Evolutionary conservation across 2,888 invertebrate species (phyloP).

Genomic region (Eurois occulta): DNA sequence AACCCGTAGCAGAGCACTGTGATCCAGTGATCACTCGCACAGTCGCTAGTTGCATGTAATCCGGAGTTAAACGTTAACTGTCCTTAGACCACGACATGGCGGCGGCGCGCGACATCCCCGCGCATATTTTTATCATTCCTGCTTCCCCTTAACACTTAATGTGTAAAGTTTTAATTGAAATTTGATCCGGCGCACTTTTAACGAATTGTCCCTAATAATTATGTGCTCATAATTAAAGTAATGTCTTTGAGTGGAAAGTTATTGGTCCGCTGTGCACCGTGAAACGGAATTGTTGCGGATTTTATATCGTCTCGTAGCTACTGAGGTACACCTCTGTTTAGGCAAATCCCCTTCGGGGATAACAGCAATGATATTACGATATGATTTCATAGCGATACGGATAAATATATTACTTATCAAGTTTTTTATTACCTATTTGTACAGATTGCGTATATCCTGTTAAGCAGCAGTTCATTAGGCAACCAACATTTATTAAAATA

Average conservation of each 20-base stretch:
- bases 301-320: not conserved
- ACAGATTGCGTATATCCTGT: constrained; percentile 23
- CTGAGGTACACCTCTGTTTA: not conserved
- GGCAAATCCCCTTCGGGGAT: not conserved
- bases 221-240: constrained; percentile 63
- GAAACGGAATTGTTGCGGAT: constrained; percentile 13
- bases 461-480: not conserved
- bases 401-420: constrained; percentile 17
- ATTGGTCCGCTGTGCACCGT: constrained; percentile 53
- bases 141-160: constrained; percentile 76
- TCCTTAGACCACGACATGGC: constrained; percentile 59
- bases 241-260: constrained; percentile 58
- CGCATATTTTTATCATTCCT: constrained; percentile 83
- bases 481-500: not conserved
- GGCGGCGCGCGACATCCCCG: constrained; percentile 71
- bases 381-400: constrained; percentile 11
- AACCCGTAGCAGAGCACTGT: constrained; percentile 21
- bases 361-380: not conserved
- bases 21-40: constrained; percentile 9
- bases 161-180: constrained; percentile 87
- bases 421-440: constrained; percentile 14
- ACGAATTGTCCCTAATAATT: constrained; percentile 63
- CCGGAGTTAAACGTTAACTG: constrained; percentile 66
- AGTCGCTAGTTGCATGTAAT: constrained; percentile 47
- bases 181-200: constrained; percentile 79